Percentiles rank a stretch among this genome's conserved stretches.
These are phyloP conservation scores for Cygnus olor DNA, from an alignment of 2,797 vertebrate genomes.

Conservation along the genomic window DNA sequence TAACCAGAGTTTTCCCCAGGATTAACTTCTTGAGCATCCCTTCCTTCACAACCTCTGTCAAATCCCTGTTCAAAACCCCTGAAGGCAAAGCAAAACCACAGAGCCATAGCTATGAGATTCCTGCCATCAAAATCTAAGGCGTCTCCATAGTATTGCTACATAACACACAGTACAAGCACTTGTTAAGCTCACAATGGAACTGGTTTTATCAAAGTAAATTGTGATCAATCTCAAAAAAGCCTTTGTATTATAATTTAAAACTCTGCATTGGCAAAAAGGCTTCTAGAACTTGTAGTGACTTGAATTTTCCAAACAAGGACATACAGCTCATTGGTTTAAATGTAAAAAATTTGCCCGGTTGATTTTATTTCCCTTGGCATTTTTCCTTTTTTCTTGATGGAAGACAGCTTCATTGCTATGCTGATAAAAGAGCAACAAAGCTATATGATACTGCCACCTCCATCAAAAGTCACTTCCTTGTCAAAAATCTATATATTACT, in stretches of 20 bases:
- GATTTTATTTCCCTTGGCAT: constrained; percentile 60
- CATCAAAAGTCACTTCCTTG: constrained; percentile 33
- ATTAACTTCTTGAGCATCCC: neutral
- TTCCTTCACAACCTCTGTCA: neutral
- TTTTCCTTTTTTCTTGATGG: constrained; percentile 9
- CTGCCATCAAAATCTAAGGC: neutral
- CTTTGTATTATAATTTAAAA: constrained; percentile 33
- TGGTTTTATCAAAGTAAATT: constrained; percentile 37
- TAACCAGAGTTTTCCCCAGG: neutral
- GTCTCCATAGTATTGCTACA: neutral
- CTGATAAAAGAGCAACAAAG: constrained; percentile 46
- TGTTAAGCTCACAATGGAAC: neutral
- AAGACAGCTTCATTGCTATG: constrained; percentile 9
- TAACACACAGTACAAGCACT: neutral
- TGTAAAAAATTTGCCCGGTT: constrained; percentile 7
- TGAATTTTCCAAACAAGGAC: constrained; percentile 47
- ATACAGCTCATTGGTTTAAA: neutral
- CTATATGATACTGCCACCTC: constrained; percentile 1
- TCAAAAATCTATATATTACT: constrained; percentile 21
- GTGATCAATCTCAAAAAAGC: constrained; percentile 28
- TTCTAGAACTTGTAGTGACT: constrained; percentile 4
- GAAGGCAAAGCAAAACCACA: neutral
- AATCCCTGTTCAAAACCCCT: neutral
- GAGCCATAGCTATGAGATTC: neutral
- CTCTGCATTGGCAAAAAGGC: constrained; percentile 12